Conservation (phyloP, 1,140 invertebrate species). For the Procambarus clarkii region DNA sequence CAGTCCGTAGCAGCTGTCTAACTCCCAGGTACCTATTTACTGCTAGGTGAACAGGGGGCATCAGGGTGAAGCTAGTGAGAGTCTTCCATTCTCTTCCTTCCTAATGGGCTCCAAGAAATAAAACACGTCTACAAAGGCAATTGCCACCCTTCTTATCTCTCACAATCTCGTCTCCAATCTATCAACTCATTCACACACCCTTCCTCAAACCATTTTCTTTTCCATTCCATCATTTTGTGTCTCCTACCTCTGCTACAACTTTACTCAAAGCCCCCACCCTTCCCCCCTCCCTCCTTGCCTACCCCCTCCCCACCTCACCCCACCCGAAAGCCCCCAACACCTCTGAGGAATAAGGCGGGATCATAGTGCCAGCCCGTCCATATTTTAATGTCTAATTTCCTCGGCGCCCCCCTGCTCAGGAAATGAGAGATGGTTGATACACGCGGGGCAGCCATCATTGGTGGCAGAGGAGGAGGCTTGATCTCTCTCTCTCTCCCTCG, state of each 20-base stretch:
- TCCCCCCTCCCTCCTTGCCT: background rate
- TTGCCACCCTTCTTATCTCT: too few relatives aligned
- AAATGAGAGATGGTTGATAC: constrained; percentile 23
- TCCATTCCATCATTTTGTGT: background rate
- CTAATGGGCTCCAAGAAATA: too few relatives aligned
- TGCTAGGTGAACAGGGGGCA: too few relatives aligned
- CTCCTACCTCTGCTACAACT: background rate
- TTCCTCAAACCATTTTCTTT: background rate
- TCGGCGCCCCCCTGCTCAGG: background rate
- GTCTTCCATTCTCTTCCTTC: too few relatives aligned
- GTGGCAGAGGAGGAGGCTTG: background rate
- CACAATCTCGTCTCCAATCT: too few relatives aligned
- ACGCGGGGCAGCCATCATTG: background rate
- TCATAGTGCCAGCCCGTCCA: background rate
- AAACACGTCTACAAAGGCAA: too few relatives aligned
- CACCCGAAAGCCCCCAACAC: background rate
- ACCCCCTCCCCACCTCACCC: background rate
- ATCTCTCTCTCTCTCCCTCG: background rate
- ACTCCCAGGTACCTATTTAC: too few relatives aligned
- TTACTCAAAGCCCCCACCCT: too few relatives aligned
- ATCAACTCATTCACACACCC: too few relatives aligned
- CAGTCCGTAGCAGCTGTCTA: too few relatives aligned
- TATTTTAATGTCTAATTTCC: constrained; percentile 40
- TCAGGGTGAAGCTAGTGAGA: too few relatives aligned
- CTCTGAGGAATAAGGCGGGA: background rate